Conservation (phyloP, 2,797 vertebrate genomes). For the Columba guinea region DNA sequence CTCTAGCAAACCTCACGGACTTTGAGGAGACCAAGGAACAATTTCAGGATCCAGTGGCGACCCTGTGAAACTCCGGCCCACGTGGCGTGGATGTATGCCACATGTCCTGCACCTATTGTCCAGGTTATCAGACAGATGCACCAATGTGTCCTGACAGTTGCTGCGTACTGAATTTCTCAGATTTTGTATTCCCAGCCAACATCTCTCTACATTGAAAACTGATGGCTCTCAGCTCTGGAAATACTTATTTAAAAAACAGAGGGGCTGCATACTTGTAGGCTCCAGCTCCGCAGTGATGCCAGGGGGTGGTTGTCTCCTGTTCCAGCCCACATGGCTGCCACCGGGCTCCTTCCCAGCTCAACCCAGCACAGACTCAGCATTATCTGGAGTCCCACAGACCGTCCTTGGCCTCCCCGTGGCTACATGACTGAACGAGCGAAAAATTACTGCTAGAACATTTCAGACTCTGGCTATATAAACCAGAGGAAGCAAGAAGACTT, state of each 20-base stretch:
- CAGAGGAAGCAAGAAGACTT: background rate
- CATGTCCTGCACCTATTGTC: background rate
- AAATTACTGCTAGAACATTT: background rate
- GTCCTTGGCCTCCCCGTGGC: fast-evolving
- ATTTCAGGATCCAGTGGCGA: background rate
- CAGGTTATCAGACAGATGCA: background rate
- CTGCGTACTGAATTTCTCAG: background rate
- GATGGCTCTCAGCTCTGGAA: background rate
- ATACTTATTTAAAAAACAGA: background rate
- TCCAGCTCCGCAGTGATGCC: background rate
- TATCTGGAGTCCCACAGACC: background rate
- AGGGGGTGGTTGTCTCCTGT: background rate
- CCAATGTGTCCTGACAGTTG: background rate
- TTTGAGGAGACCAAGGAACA: background rate
- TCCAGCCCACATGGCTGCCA: fast-evolving
- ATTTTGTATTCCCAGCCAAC: background rate
- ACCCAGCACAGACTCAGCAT: background rate
- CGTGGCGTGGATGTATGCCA: background rate
- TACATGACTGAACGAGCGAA: background rate
- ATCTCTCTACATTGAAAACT: background rate
- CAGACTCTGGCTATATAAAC: background rate
- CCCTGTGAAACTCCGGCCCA: background rate
- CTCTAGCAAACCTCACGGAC: background rate
- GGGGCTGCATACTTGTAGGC: background rate
- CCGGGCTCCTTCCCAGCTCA: fast-evolving